phyloP scores from a whole-genome alignment of 2,797 vertebrate genomes.

The Mycteria americana region DNA sequence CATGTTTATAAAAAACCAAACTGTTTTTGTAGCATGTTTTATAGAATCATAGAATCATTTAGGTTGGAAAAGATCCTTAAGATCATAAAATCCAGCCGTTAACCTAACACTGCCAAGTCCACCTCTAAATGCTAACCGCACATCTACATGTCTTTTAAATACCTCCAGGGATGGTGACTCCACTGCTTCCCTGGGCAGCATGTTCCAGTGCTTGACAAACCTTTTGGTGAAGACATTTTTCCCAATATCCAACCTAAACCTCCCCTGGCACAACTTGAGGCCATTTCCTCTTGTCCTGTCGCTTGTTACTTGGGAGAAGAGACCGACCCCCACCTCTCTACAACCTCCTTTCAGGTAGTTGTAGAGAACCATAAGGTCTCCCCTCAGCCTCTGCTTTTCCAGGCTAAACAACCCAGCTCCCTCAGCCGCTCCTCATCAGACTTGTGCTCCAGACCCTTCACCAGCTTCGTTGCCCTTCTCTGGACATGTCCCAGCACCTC shows the following conservation, averaged over 20 bases:
- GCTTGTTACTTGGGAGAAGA: background rate
- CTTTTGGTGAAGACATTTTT: background rate
- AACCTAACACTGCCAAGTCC: background rate
- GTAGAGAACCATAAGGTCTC: no score
- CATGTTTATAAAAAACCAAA: no score
- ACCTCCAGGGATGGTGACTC: background rate
- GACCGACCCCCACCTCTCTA: rapidly evolving
- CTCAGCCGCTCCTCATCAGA: no score
- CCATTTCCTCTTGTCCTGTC: background rate
- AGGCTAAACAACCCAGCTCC: no score
- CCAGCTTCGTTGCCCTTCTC: no score
- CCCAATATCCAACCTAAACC: background rate
- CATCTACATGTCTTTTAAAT: background rate
- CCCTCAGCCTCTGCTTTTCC: no score
- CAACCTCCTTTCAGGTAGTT: no score
- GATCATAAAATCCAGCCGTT: background rate
- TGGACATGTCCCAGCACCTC: no score
- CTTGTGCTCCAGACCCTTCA: no score
- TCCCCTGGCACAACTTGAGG: rapidly evolving
- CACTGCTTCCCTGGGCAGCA: background rate
- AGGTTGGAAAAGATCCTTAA: background rate
- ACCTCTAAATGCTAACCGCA: background rate
- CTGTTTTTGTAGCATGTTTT: background rate
- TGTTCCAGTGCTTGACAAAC: background rate
- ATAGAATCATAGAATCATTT: background rate